These are phyloP conservation scores for Oxyura jamaicensis DNA, from an alignment of 2,113 vertebrate species.

Conservation along the genomic window DNA sequence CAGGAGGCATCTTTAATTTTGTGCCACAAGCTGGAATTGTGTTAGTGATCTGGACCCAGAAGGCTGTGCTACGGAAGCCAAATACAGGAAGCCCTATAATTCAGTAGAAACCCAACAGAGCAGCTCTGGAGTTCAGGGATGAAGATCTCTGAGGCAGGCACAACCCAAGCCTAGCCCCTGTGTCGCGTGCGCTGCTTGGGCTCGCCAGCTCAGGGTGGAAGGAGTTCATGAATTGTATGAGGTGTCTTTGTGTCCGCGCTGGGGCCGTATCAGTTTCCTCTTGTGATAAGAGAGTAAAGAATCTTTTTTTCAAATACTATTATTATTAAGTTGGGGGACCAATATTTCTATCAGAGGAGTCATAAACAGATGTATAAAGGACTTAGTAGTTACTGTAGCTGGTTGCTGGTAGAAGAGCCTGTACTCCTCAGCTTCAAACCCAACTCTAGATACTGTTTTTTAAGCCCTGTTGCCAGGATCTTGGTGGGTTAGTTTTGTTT, in stretches of 20 bases:
- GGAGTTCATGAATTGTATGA: accelerated
- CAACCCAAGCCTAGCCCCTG: not conserved
- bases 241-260: not conserved
- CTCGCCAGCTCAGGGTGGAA: not conserved
- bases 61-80: not conserved
- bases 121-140: not conserved
- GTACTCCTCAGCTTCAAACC: not conserved
- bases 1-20: not conserved
- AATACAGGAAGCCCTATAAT: not conserved
- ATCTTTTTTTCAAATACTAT: not conserved
- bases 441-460: not conserved
- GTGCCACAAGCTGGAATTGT: accelerated
- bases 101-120: not conserved
- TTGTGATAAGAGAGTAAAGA: not conserved
- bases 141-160: not conserved
- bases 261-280: not conserved
- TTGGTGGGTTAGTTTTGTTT: not conserved
- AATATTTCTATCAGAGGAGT: not conserved
- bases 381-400: not conserved
- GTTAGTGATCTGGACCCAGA: not conserved
- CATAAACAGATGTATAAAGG: not conserved
- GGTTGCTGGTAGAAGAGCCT: not conserved
- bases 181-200: accelerated
- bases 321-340: not conserved
- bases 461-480: not conserved